These are phyloP conservation scores for Loriculus beryllinus DNA, from an alignment of 2,797 vertebrate genomes.

Conservation along the genomic window DNA sequence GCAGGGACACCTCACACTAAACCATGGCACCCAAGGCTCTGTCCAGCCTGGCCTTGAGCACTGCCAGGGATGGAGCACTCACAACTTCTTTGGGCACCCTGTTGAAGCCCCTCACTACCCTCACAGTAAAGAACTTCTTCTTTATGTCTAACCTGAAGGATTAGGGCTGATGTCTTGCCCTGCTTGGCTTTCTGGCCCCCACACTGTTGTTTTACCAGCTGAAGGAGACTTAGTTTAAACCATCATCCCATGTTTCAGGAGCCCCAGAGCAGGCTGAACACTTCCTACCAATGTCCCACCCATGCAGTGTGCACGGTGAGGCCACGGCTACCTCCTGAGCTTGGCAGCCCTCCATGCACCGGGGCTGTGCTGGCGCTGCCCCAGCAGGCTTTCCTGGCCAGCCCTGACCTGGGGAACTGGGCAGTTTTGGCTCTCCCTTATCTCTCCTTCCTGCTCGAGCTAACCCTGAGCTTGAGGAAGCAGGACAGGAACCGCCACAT, in stretches of 20 bases:
- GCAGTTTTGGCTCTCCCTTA: slow-evolving; percentile 39
- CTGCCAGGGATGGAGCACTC: not conserved
- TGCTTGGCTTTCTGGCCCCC: not conserved
- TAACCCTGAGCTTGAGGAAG: slow-evolving; percentile 26
- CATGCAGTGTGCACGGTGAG: accelerated
- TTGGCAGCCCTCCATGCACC: not conserved
- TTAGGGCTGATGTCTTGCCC: accelerated
- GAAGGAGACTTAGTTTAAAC: not conserved
- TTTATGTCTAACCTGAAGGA: not conserved
- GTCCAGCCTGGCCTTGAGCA: not conserved
- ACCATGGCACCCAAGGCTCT: not conserved
- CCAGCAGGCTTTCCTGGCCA: not conserved
- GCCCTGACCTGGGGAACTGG: not conserved
- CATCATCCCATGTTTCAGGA: not conserved
- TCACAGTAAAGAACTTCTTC: not conserved
- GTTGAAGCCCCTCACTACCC: not conserved
- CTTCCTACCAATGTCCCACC: not conserved
- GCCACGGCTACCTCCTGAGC: not conserved
- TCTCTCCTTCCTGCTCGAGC: slow-evolving; percentile 42
- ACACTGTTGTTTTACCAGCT: not conserved
- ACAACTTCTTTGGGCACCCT: not conserved
- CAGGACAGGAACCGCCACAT: not conserved
- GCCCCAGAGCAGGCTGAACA: not conserved
- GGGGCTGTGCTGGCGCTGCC: not conserved
- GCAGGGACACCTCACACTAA: too few relatives aligned